Evolutionary conservation across 2,113 vertebrate species (phyloP), one percentile per base, ranked within the genome.

Genomic region (Ciconia stormi): DNA sequence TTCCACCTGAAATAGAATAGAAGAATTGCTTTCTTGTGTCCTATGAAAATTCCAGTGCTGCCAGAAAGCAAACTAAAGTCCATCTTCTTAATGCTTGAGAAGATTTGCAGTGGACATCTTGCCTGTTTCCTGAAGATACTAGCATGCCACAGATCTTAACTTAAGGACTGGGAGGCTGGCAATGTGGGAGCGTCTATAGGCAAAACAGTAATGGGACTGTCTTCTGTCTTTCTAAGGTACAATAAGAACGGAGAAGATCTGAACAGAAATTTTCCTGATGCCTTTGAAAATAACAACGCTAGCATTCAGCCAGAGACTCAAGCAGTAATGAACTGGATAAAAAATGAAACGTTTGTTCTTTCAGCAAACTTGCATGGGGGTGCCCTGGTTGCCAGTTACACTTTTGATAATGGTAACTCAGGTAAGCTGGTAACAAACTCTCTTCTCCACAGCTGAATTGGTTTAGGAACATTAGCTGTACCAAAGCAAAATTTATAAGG

Each of bases 281-380:
- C 95, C 8, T 99, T 99, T 87, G 70, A 93, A 55, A 47, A 21
- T 3, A 97, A 96, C 16, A 97, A 83, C 0, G 74, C 46, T 16
- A 38, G 13, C 6, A 93, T 98, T 44, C 99, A 99, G 95, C 98
- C 98, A 4, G 99, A 99, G 98, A 99, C 99, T 10, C 88, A 5
- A 56, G 99, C 99, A 19, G 92, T 99, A 90, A 99, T 99, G 95
- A 79, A 98, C 83, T 99, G 99, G 99, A 97, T 99, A 91, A 96
- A 93, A 89, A 98, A 81, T 0, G 99, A 99, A 96, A 98, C 94
- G 0, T 99, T 99, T 82, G 99, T 99, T 83, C 99, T 99, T 6
- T 99, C 99, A 3, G 99, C 99, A 5, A 99, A 99, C 96, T 98
- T 99, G 87, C 99, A 99, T 1, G 99, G 99, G 5, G 99, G 99